phyloP scores from a whole-genome alignment of 2,888 invertebrate species.

The Entomobrya proxima region DNA sequence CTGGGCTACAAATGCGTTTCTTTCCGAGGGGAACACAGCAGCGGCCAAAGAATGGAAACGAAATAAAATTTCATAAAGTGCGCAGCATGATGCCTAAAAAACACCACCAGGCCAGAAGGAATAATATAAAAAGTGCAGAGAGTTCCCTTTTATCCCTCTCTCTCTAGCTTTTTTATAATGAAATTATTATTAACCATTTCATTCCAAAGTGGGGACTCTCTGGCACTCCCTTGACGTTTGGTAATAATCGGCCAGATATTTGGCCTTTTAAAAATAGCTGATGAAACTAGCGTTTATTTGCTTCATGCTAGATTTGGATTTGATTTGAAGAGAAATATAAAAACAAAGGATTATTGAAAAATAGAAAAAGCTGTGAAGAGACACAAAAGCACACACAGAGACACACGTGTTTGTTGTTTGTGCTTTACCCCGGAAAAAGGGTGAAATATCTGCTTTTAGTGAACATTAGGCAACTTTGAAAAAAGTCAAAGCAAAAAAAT shows the following conservation, averaged over 20 bases:
- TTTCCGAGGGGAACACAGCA: neutral
- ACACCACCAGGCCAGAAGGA: neutral
- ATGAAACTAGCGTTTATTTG: conserved; percentile 27
- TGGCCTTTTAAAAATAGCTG: neutral
- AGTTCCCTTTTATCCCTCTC: neutral
- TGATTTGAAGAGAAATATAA: too few relatives aligned
- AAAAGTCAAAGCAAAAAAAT: too few relatives aligned
- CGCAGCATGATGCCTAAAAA: conserved; percentile 26
- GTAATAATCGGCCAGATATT: neutral
- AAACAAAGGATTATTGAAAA: too few relatives aligned
- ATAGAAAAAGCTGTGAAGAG: neutral
- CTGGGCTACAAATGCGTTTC: conserved; percentile 2
- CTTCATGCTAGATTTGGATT: conserved; percentile 23
- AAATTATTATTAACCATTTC: neutral
- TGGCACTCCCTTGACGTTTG: neutral
- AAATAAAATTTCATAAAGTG: conserved; percentile 12
- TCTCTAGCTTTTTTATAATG: neutral
- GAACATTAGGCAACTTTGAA: too few relatives aligned
- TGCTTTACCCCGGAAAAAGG: too few relatives aligned
- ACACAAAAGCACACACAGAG: neutral
- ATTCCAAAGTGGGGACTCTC: neutral
- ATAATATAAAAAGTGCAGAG: neutral
- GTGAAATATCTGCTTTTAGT: too few relatives aligned
- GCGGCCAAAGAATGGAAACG: neutral
- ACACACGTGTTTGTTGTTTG: neutral